These are phyloP conservation scores for Leucoptera coffeella DNA, from an alignment of 2,888 invertebrate species.

Conservation along the genomic window DNA sequence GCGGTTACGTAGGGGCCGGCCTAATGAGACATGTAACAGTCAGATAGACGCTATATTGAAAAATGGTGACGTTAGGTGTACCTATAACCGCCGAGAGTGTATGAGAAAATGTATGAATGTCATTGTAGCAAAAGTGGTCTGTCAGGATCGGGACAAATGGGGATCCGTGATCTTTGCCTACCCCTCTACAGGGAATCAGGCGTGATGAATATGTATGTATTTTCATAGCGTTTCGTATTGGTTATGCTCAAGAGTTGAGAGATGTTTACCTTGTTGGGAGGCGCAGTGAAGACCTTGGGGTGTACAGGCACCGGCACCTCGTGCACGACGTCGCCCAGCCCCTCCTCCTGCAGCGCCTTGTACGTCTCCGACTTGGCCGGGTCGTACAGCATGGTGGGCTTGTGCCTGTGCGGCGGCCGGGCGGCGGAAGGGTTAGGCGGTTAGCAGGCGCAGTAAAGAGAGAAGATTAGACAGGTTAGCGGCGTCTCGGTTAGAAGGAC, in stretches of 20 bases:
- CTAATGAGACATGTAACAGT: too few species aligned
- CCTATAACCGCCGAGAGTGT: too few species aligned
- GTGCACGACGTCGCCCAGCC: constrained; percentile 57
- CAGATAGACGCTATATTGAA: too few species aligned
- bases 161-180: too few species aligned
- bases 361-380: constrained; percentile 85
- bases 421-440: constrained; percentile 13
- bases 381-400: constrained; percentile 74
- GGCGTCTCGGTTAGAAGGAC: constrained; percentile 13
- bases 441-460: constrained; percentile 43
- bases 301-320: constrained; percentile 68
- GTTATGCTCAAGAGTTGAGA: neutral
- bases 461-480: constrained; percentile 28
- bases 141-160: too few species aligned
- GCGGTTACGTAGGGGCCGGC: too few species aligned
- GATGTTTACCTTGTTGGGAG: constrained; percentile 46
- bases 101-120: too few species aligned
- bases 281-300: constrained; percentile 70
- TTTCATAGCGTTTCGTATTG: too few species aligned
- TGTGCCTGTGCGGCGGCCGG: constrained; percentile 30
- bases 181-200: too few species aligned
- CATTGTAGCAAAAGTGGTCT: too few species aligned
- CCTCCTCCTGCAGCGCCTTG: constrained; percentile 78
- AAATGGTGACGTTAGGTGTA: too few species aligned
- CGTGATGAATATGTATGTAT: too few species aligned